Conservation (phyloP, 2,888 invertebrate genomes). For the Pterobdella sp. region DNA sequence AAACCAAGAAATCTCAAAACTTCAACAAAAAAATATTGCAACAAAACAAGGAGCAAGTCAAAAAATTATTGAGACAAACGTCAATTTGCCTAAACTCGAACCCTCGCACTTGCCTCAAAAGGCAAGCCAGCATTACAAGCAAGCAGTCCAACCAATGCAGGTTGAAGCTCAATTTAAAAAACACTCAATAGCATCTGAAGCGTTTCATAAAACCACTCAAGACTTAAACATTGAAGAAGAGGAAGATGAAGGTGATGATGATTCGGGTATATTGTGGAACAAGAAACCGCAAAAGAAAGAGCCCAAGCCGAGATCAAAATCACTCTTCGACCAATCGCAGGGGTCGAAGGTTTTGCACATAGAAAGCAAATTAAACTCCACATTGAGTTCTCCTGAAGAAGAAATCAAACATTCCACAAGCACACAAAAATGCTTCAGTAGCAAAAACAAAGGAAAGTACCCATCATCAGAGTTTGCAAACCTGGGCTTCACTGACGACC, state of each 20-base stretch:
- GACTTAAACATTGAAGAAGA: conserved; percentile 12
- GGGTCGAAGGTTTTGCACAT: background rate
- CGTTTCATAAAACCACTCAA: too few relatives aligned
- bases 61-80: background rate
- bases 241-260: conserved; percentile 26
- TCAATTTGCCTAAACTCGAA: background rate
- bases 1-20: background rate
- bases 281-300: conserved; percentile 6
- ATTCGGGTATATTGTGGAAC: conserved; percentile 11
- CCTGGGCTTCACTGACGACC: conserved; percentile 32
- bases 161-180: background rate
- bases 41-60: background rate
- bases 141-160: background rate
- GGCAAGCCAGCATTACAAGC: background rate
- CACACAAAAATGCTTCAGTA: background rate
- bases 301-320: conserved; percentile 22
- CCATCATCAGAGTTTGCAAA: conserved; percentile 29
- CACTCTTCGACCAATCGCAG: conserved; percentile 26
- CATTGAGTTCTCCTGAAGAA: conserved; percentile 15
- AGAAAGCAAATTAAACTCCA: conserved; percentile 7
- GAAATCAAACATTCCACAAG: background rate
- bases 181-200: background rate
- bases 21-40: background rate
- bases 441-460: conserved; percentile 4
- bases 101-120: background rate